Conservation (phyloP, 2,888 invertebrate genomes). For the Stenodema calcarata region DNA sequence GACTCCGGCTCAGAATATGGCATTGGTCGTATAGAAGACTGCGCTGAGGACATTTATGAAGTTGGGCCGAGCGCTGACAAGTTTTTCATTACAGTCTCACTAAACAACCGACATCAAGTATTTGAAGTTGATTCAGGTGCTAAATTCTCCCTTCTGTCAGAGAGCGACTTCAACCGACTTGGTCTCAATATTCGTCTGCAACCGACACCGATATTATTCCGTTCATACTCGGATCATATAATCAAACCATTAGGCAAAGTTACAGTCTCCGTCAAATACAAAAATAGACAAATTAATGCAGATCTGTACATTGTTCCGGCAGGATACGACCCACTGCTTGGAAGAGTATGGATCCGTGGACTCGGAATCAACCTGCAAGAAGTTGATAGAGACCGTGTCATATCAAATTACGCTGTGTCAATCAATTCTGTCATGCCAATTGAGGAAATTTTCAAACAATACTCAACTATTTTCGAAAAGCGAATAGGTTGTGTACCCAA, state of each 20-base stretch:
- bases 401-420: neutral
- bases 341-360: slow-evolving; percentile 34
- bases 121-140: slow-evolving; percentile 47
- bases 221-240: slow-evolving; percentile 30
- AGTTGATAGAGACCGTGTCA: neutral
- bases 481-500: slow-evolving; percentile 29
- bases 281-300: slow-evolving; percentile 3
- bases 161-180: slow-evolving; percentile 36
- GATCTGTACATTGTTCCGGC: slow-evolving; percentile 38
- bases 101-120: slow-evolving; percentile 24
- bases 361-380: slow-evolving; percentile 27
- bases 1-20: neutral
- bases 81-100: slow-evolving; percentile 31
- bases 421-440: neutral
- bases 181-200: slow-evolving; percentile 30
- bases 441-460: slow-evolving; percentile 4
- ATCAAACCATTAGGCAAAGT: slow-evolving; percentile 31
- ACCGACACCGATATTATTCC: slow-evolving; percentile 18
- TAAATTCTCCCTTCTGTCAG: slow-evolving; percentile 11
- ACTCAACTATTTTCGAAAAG: slow-evolving; percentile 26
- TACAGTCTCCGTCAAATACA: slow-evolving; percentile 11
- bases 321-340: slow-evolving; percentile 30
- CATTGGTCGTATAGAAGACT: neutral
- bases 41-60: slow-evolving; percentile 27
- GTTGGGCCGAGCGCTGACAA: slow-evolving; percentile 36